These are phyloP conservation scores for Dysidea cf. avara DNA, from an alignment of 37 sponge, comb jelly and placozoan genomes.

Conservation along the genomic window DNA sequence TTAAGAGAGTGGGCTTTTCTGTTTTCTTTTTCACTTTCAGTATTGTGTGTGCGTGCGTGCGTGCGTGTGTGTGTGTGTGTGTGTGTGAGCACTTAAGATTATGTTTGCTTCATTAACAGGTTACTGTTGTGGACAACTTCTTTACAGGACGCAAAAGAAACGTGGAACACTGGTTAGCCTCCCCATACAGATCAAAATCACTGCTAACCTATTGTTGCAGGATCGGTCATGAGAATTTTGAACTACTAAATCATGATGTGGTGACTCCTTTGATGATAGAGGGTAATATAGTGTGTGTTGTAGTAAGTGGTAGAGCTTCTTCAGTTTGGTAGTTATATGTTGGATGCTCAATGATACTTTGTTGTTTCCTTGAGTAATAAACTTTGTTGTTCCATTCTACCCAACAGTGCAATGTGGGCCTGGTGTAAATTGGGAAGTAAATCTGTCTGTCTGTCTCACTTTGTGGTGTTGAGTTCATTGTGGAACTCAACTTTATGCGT, in stretches of 20 bases:
- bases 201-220: conserved; percentile 23
- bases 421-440: no score
- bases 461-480: no score
- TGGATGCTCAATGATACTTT: no score
- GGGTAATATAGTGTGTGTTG: conserved; percentile 44
- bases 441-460: no score
- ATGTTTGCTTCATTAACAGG: conserved; percentile 28
- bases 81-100: neutral
- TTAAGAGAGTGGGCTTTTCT: no score
- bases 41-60: neutral
- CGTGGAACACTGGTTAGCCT: conserved; percentile 77
- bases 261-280: conserved; percentile 79
- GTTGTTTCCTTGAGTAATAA: no score
- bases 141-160: conserved; percentile 91
- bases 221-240: conserved; percentile 92
- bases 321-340: neutral
- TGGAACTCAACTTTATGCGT: no score
- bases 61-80: no score
- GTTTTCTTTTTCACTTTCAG: no score
- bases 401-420: no score
- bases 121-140: conserved; percentile 87
- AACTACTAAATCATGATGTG: conserved; percentile 85
- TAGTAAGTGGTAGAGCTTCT: neutral
- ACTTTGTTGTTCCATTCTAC: no score
- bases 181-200: neutral